Percentiles rank a stretch among this genome's conserved stretches.
These are phyloP conservation scores for Sitophilus oryzae DNA, from an alignment of 1,140 invertebrate species.

Conservation along the genomic window DNA sequence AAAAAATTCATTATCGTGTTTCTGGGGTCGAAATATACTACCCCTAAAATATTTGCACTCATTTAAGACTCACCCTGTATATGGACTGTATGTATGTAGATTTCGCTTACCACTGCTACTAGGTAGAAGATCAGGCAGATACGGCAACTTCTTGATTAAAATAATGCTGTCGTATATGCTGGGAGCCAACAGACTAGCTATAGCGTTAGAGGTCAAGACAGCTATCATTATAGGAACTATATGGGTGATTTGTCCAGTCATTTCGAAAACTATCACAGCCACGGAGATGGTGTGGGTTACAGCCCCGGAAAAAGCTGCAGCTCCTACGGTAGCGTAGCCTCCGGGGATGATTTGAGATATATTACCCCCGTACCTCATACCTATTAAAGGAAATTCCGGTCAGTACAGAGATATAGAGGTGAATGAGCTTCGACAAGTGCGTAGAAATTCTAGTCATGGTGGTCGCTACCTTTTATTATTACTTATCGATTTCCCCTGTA, in stretches of 20 bases:
- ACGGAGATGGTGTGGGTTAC: slow-evolving; percentile 97
- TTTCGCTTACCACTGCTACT: slow-evolving; percentile 67
- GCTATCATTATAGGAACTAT: slow-evolving; percentile 96
- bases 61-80: no score
- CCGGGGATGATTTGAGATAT: slow-evolving; percentile 88
- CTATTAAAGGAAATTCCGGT: no score
- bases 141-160: slow-evolving; percentile 94
- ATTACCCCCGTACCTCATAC: slow-evolving; percentile 77
- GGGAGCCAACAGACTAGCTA: slow-evolving; percentile 86
- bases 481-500: no score
- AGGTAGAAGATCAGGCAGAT: slow-evolving; percentile 83
- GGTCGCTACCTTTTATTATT: no score
- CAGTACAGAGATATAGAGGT: no score
- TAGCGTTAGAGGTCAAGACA: slow-evolving; percentile 89
- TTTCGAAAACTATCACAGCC: slow-evolving; percentile 96
- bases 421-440: no score
- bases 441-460: no score
- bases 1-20: no score
- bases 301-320: slow-evolving; percentile 91
- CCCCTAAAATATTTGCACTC: no score
- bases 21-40: no score
- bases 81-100: no score
- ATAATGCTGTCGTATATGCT: slow-evolving; percentile 99
- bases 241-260: slow-evolving; percentile 87
- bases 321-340: slow-evolving; percentile 85